Conservation (phyloP, 2,797 vertebrate genomes). For the Ctenosaura bakeri region DNA sequence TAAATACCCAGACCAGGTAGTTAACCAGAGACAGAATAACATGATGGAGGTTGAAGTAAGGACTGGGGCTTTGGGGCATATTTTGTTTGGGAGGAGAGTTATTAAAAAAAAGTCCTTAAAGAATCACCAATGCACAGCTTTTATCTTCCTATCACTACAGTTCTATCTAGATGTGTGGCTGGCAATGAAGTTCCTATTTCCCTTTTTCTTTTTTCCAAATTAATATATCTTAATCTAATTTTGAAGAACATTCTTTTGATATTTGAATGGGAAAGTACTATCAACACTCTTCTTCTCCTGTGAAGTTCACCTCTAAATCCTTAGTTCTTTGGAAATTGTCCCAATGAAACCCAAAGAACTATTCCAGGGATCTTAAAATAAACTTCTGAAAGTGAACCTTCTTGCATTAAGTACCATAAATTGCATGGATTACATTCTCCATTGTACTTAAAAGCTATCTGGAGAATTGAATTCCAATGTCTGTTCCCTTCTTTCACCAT, state of each 20-base stretch:
- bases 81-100: no score
- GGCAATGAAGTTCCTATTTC: neutral
- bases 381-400: neutral
- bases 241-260: neutral
- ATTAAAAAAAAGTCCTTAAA: no score
- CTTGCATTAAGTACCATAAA: accelerated
- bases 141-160: neutral
- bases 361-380: neutral
- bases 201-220: neutral
- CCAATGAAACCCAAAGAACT: neutral
- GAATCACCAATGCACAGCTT: neutral
- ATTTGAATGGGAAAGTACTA: neutral
- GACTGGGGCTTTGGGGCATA: no score
- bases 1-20: no score
- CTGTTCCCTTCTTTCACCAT: neutral
- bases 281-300: neutral
- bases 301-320: neutral
- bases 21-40: neutral
- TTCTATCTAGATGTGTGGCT: neutral
- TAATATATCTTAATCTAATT: neutral
- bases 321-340: neutral
- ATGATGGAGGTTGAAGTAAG: neutral
- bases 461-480: neutral
- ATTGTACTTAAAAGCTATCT: neutral
- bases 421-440: neutral